Conservation (phyloP, 2,113 vertebrate species). For the Sceloporus tristichus region DNA sequence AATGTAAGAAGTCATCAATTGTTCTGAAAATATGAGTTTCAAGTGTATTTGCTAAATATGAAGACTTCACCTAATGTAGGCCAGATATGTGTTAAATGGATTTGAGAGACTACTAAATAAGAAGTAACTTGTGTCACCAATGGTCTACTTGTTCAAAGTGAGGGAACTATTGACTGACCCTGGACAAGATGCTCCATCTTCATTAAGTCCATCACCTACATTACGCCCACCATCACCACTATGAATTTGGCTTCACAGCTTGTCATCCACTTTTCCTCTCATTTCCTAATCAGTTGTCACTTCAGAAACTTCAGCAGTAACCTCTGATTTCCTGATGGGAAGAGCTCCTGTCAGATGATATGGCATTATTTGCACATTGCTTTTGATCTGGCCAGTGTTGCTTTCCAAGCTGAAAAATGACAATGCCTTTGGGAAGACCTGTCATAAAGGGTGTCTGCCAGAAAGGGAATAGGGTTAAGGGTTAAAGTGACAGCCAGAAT, state of each 20-base stretch:
- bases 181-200: not conserved
- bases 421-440: not conserved
- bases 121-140: not conserved
- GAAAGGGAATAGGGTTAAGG: not conserved
- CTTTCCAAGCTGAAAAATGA: slow-evolving; percentile 3
- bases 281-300: not conserved
- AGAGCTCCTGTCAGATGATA: not conserved
- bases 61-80: not conserved
- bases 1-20: too few relatives aligned
- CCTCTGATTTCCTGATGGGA: not conserved
- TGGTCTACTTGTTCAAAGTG: not conserved
- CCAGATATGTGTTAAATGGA: not conserved
- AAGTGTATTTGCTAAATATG: too few relatives aligned
- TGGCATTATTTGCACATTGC: not conserved
- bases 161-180: not conserved
- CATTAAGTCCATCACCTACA: not conserved
- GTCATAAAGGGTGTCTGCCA: not conserved
- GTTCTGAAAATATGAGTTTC: too few relatives aligned
- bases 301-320: not conserved
- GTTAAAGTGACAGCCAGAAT: not conserved
- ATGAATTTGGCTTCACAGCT: not conserved
- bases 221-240: too few relatives aligned
- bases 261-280: not conserved
- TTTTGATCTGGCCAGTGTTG: not conserved
- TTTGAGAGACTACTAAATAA: not conserved